Evolutionary conservation across 2,113 vertebrate genomes (phyloP).

Genomic region (Narcine bancroftii): DNA sequence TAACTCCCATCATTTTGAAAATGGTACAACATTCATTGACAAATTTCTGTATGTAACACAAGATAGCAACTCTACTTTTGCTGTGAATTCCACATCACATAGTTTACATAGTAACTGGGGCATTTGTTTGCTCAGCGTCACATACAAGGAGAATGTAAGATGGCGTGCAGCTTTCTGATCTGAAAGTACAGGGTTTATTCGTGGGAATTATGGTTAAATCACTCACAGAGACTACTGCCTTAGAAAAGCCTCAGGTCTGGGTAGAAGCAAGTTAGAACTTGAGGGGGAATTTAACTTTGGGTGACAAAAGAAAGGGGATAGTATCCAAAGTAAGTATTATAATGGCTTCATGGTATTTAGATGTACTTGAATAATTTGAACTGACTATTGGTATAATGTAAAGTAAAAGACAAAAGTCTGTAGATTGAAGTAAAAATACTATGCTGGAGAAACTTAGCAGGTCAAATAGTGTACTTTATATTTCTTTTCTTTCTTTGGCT

Average conservation of each 20-base stretch:
- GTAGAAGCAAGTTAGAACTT: not conserved
- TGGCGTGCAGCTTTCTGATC: not conserved
- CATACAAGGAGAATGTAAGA: not conserved
- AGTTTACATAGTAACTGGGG: not conserved
- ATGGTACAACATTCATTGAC: not conserved
- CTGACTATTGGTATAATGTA: not conserved
- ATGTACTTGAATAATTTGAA: no score
- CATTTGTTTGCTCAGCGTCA: not conserved
- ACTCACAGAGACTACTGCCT: not conserved
- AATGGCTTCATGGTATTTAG: not conserved
- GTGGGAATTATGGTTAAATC: not conserved
- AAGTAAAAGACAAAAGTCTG: no score
- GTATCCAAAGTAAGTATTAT: not conserved
- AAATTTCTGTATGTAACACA: not conserved
- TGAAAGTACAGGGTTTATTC: not conserved
- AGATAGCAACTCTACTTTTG: not conserved
- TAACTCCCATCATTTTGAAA: not conserved
- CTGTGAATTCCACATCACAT: no score
- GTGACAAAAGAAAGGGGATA: not conserved
- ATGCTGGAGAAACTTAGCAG: no score
- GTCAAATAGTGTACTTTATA: no score
- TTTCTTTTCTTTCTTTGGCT: no score
- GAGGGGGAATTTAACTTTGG: not conserved
- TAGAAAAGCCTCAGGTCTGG: not conserved
- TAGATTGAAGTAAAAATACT: no score